Conservation (phyloP, 2,888 invertebrate species). For the Venusia cambrica region DNA sequence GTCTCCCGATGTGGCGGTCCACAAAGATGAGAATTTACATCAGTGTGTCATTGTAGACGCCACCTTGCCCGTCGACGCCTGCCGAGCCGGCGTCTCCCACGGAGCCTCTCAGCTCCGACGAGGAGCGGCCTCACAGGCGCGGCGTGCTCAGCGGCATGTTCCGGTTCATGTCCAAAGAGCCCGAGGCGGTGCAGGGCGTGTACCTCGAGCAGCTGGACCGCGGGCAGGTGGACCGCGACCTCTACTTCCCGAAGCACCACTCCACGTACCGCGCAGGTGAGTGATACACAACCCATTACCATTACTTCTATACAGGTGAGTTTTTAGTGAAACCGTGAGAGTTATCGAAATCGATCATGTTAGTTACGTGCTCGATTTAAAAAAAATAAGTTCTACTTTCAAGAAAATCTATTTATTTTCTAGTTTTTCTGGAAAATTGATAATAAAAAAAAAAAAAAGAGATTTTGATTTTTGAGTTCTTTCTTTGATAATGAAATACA, state of each 20-base stretch:
- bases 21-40: no score
- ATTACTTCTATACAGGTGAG: no score
- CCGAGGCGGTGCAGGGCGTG: slow-evolving; percentile 83
- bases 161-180: slow-evolving; percentile 88
- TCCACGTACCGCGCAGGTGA: slow-evolving; percentile 69
- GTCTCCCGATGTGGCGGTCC: no score
- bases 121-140: slow-evolving; percentile 66
- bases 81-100: slow-evolving; percentile 56
- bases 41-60: slow-evolving; percentile 15
- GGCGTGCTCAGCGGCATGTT: slow-evolving; percentile 96
- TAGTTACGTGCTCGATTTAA: no score
- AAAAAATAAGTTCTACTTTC: no score
- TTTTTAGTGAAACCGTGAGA: no score
- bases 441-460: no score
- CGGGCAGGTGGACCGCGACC: slow-evolving; percentile 96
- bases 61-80: slow-evolving; percentile 49
- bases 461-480: no score
- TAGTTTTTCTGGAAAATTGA: no score
- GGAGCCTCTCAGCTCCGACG: slow-evolving; percentile 74
- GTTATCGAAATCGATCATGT: no score
- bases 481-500: no score
- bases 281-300: slow-evolving; percentile 21
- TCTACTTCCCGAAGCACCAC: slow-evolving; percentile 90
- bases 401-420: no score
- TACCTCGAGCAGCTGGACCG: slow-evolving; percentile 95